Evolutionary conservation across 2,113 vertebrate genomes (phyloP).

Genomic region (Gambusia holbrooki): DNA sequence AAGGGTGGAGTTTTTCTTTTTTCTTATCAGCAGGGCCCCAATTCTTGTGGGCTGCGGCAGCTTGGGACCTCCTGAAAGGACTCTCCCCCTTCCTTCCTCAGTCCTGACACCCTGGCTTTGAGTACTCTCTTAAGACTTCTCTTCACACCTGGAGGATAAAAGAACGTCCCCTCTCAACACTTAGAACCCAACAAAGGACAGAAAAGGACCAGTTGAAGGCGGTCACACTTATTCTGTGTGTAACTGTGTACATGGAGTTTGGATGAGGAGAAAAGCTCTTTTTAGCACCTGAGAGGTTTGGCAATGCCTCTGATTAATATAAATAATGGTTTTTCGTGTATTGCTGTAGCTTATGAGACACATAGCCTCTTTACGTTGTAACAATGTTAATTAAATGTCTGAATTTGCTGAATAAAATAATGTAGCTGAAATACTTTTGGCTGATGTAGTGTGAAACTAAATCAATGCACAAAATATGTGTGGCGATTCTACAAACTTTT

Average conservation of each 20-base stretch:
- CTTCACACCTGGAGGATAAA: constrained; percentile 29
- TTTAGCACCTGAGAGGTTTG: constrained; percentile 30
- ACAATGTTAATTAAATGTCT: constrained; percentile 59
- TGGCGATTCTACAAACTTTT: too few species aligned
- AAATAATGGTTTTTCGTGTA: constrained; percentile 69
- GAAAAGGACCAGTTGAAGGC: constrained; percentile 16
- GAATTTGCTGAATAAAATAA: constrained; percentile 68
- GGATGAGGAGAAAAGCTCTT: constrained; percentile 77
- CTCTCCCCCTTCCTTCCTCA: neutral
- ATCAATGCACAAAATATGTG: too few species aligned
- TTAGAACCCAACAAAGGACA: constrained; percentile 35
- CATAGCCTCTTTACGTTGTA: constrained; percentile 61
- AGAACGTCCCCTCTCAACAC: constrained; percentile 26
- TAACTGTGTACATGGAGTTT: constrained; percentile 60
- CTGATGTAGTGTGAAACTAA: neutral
- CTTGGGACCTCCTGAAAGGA: constrained; percentile 82
- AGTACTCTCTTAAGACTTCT: constrained; percentile 26
- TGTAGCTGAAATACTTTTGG: constrained; percentile 16
- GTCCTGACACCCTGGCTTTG: constrained; percentile 17
- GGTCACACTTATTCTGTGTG: constrained; percentile 57
- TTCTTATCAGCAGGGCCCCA: neutral
- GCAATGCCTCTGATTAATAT: constrained; percentile 69
- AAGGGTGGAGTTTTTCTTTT: constrained; percentile 18
- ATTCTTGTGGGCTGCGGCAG: constrained; percentile 2
- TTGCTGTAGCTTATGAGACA: constrained; percentile 56